Evolutionary conservation across 2,888 invertebrate genomes (phyloP), one percentile per base, ranked within the genome.

Genomic region (Sminthurides aquaticus): DNA sequence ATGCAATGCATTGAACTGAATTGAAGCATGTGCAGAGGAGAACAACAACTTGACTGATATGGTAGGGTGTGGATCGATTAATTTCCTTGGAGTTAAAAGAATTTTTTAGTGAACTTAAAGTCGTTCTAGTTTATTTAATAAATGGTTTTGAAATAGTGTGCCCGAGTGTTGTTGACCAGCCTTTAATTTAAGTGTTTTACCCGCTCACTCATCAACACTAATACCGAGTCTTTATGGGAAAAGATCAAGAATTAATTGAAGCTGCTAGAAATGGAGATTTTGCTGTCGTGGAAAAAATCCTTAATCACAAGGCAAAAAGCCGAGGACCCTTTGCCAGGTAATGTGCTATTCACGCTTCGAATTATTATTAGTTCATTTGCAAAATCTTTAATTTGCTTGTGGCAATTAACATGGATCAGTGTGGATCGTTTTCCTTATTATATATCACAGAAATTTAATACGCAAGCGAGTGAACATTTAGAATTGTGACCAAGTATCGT

Each of bases 231-330:
- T 34, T 78, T 78, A 96, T 96, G 94, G 95, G 95, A 79, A 93
- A 93, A 82, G 95, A 96, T 81, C 92, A 94, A 81, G 95, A 96
- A 82, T 86, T 96, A 80, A 84, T 96, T 80, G 95, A 96, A 79
- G 96, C 94, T 76, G 92, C 95, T 75, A 87, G 95, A 77, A 91
- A 87, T 82, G 96, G 95, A 78, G 91, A 95, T 81, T 85, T 88
- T 77, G 84, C 86, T 75, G 86, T 88, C 76, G 91, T 94, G 74
- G 93, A 94, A 81, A 94, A 92, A 84, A 89, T 95, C 78, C 83
- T 95, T 76, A 87, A 86, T 76, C 90, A 90, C 81, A 87, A 89
- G 82, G 87, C 88, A 77, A 91, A 90, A 85, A 88, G 91, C 84
- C 90, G 90, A 84, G 93, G 93, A 83, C 92, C 92, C 76, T 84